Evolutionary conservation across 2,113 vertebrate genomes (phyloP).

Genomic region (Mastomys coucha): DNA sequence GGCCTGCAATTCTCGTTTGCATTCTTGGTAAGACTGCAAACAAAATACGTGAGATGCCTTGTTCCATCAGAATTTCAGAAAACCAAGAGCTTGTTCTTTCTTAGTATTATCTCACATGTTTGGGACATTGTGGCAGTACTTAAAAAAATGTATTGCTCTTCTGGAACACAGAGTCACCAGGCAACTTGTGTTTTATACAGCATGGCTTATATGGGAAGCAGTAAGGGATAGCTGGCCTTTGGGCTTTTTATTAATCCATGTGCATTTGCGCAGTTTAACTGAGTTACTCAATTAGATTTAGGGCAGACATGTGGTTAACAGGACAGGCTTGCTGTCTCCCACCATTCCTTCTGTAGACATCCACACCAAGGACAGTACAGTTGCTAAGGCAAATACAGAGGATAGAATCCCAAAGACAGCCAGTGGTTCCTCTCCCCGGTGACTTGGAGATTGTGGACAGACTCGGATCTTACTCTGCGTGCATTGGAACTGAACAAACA

Average conservation of each 20-base stretch:
- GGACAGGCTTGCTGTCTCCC: background rate
- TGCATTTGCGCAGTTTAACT: background rate
- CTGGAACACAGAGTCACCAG: slow-evolving; percentile 24
- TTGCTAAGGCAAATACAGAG: accelerated
- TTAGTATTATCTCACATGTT: background rate
- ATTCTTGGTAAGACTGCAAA: background rate
- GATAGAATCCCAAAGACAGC: accelerated
- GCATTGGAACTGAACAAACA: too few species aligned
- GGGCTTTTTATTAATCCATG: background rate
- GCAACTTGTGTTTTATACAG: background rate
- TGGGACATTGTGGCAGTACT: background rate
- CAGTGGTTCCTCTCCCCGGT: background rate
- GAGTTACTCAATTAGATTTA: background rate
- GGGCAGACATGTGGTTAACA: background rate
- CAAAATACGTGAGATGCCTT: background rate
- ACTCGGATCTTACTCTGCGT: too few species aligned
- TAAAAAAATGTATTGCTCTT: background rate
- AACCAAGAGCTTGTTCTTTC: background rate
- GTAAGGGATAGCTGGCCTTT: background rate
- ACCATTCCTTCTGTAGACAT: accelerated
- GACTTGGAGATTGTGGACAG: background rate
- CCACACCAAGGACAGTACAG: background rate
- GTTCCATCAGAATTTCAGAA: slow-evolving; percentile 12
- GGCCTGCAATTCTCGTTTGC: background rate
- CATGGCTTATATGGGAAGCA: background rate